Evolutionary conservation across 2,113 vertebrate genomes (phyloP), one percentile per base, ranked within the genome.

Genomic region (Cyprinodon tularosa): DNA sequence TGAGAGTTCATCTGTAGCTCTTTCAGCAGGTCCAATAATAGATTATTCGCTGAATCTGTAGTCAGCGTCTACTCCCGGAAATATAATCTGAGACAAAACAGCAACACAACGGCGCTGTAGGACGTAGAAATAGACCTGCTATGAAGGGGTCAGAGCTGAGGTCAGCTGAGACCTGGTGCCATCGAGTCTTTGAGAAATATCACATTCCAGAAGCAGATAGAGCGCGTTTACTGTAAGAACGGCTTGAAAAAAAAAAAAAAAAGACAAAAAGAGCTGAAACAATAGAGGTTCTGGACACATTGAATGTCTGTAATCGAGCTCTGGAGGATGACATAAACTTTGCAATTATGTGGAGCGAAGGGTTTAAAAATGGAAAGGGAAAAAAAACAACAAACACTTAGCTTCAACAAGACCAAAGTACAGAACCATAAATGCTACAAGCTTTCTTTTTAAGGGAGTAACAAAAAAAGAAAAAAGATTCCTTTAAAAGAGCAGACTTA

Each of bases 221-320:
- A 64, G 17, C 4, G 0, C 60, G 64, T 14, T 39, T 40, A 42
- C 38, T 47, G 62, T 67, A 59, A 74, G 74, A 74, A 29, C 50
- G 3, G 60, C 71, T 81, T 78, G 74, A 85, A 62, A 3, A 29
- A 29, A 29, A 29, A 29, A 29, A 29, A 29, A 29, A 29, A 29
- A 29, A 29, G 29, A 29, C 29, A 29, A 29, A 29, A 57, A 78
- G 13, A 76, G 84, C 73, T 83, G 71, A 90, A 90, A 88, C 84
- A 84, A 86, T 79, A 74, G 68, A 84, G 62, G 61, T 57, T 83
- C 74, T 69, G 62, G 61, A 86, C 29, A 66, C 74, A 40, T 67
- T 22, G 83, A 70, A 80, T 61, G 50, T 80, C 85, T 87, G 71
- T 88, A 89, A 89, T 91, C 77, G 62, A 82, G 65, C 65, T 88